These are phyloP conservation scores for Leptoclinus maculatus DNA, from an alignment of 2,797 vertebrate species.

Conservation along the genomic window DNA sequence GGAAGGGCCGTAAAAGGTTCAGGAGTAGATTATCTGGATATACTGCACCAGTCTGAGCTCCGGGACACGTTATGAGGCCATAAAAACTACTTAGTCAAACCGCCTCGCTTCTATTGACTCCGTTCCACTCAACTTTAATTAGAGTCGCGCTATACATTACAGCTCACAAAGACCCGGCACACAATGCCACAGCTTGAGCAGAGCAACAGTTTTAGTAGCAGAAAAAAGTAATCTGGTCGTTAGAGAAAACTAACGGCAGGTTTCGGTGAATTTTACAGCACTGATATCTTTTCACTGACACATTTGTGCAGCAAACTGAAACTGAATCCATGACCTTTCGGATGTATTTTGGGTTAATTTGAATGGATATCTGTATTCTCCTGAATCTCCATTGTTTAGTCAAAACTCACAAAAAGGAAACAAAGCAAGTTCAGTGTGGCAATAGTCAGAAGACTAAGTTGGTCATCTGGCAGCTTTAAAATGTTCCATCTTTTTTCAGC, in stretches of 20 bases:
- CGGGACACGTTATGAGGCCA: conserved; percentile 20
- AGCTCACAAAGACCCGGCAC: conserved; percentile 4
- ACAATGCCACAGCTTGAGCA: conserved; percentile 5
- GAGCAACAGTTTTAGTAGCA: not conserved
- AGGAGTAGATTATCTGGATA: conserved; percentile 36
- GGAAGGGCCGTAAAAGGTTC: conserved; percentile 7
- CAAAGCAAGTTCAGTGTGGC: not conserved
- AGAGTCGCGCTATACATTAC: conserved; percentile 9
- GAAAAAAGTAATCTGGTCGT: not conserved
- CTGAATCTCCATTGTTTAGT: not conserved
- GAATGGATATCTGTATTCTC: not conserved
- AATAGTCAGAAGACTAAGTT: not conserved
- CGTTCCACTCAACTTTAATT: conserved; percentile 10
- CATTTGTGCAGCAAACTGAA: conserved; percentile 5
- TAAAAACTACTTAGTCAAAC: conserved; percentile 34
- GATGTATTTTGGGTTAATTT: not conserved
- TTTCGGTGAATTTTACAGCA: not conserved
- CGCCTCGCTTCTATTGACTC: not conserved
- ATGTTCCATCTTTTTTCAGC: conserved; percentile 4
- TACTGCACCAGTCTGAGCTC: conserved; percentile 8
- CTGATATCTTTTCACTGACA: not conserved
- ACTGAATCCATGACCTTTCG: not conserved
- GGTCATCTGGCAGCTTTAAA: conserved; percentile 7
- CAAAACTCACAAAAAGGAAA: not conserved
- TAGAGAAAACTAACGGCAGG: not conserved